phyloP scores from a whole-genome alignment of 1,140 invertebrate genomes.

The Drosophila ohnishii region DNA sequence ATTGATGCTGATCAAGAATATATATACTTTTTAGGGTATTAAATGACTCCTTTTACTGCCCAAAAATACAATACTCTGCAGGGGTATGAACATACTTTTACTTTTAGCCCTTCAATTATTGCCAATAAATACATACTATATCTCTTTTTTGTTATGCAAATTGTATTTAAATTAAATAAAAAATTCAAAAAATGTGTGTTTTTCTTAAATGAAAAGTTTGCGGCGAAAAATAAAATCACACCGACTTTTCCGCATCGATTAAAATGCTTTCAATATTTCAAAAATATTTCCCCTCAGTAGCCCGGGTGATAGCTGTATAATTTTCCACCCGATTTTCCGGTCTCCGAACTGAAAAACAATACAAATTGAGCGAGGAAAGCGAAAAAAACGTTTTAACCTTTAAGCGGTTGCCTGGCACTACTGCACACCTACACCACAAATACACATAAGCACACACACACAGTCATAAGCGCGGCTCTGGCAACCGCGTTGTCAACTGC shows the following conservation, averaged over 20 bases:
- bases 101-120: neutral
- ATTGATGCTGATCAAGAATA: no score
- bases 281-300: neutral
- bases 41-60: no score
- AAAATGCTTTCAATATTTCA: neutral
- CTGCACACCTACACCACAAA: constrained; percentile 1
- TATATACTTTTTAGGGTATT: no score
- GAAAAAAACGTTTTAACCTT: constrained; percentile 4
- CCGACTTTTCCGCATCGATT: neutral
- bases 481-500: constrained; percentile 35
- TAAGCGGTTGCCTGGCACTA: constrained; percentile 31
- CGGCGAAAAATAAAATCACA: neutral
- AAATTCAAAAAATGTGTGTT: neutral
- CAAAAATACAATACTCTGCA: neutral
- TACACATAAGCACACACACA: no score
- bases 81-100: neutral
- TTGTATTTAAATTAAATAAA: neutral
- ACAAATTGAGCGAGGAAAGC: neutral
- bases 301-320: constrained; percentile 27
- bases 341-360: constrained; percentile 4
- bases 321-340: neutral
- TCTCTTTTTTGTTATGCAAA: neutral
- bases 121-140: neutral
- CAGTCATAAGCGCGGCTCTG: neutral
- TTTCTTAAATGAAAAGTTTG: neutral